phyloP scores from a whole-genome alignment of 2,888 invertebrate species.

The Caenorhabditis sp. region DNA sequence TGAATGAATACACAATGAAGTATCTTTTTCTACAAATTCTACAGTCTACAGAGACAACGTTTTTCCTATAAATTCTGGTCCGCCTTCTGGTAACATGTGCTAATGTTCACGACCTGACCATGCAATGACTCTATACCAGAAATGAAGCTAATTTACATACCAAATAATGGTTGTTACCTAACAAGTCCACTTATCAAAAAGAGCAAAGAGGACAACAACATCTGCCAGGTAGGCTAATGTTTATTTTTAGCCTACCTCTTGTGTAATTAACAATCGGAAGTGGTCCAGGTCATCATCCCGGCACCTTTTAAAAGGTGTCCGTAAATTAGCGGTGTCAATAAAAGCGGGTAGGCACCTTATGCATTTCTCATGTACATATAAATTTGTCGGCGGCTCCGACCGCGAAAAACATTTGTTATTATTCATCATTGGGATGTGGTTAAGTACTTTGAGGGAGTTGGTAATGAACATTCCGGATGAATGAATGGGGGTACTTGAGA shows the following conservation, averaged over 20 bases:
- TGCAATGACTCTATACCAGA: not conserved
- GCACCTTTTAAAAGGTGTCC: not conserved
- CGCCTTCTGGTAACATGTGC: no score
- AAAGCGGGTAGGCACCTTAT: not conserved
- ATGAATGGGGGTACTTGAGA: slow-evolving; percentile 1
- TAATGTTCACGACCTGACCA: not conserved
- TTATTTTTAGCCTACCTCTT: not conserved
- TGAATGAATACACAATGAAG: no score
- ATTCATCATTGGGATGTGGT: not conserved
- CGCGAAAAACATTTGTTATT: not conserved
- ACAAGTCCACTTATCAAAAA: not conserved
- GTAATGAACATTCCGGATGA: slow-evolving; percentile 1
- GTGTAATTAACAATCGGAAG: slow-evolving; percentile 1
- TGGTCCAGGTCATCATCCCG: not conserved
- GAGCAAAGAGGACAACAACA: not conserved
- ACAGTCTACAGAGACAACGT: no score
- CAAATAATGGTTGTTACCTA: not conserved
- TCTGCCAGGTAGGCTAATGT: slow-evolving; percentile 1
- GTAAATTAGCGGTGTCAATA: not conserved
- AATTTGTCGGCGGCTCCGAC: not conserved
- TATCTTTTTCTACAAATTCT: no score
- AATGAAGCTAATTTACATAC: not conserved
- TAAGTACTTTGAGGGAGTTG: not conserved
- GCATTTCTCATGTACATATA: not conserved
- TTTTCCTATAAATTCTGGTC: no score